These are phyloP conservation scores for Pseudochirops corinnae DNA, from an alignment of 2,797 vertebrate species.

Conservation along the genomic window DNA sequence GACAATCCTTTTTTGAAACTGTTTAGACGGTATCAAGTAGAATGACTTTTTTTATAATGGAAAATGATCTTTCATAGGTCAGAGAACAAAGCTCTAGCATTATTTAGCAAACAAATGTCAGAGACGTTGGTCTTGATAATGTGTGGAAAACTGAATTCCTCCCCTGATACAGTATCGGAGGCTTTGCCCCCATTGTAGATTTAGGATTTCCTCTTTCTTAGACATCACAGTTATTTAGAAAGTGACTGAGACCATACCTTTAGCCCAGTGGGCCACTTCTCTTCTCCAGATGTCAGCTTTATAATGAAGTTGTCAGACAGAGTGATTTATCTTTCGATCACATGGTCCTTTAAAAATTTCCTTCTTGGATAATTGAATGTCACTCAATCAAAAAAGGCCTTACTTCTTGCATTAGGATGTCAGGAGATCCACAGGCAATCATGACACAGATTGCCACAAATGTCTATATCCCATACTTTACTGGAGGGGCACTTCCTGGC, in stretches of 20 bases:
- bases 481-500: not conserved
- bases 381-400: slow-evolving; percentile 73
- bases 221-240: slow-evolving; percentile 19
- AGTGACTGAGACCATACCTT: slow-evolving; percentile 51
- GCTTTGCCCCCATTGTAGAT: slow-evolving; percentile 34
- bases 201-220: not conserved
- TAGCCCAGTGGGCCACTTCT: slow-evolving; percentile 64
- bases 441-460: not conserved
- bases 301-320: slow-evolving; percentile 80
- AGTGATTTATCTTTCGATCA: slow-evolving; percentile 79
- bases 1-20: not conserved
- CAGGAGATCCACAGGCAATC: slow-evolving; percentile 41
- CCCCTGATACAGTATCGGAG: slow-evolving; percentile 11
- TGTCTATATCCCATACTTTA: not conserved
- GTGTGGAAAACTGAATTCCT: slow-evolving; percentile 44
- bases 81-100: slow-evolving; percentile 22
- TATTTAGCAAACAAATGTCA: slow-evolving; percentile 63
- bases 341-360: slow-evolving; percentile 78
- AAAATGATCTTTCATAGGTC: not conserved
- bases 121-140: slow-evolving; percentile 11
- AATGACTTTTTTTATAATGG: not conserved
- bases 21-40: not conserved
- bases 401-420: slow-evolving; percentile 69
- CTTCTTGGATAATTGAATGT: slow-evolving; percentile 81
- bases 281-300: slow-evolving; percentile 71